A percentile compares a stretch with the other conserved stretches of the same genome.
phyloP scores from a whole-genome alignment of 1,140 invertebrate genomes.

The Zeugodacus cucurbitae region DNA sequence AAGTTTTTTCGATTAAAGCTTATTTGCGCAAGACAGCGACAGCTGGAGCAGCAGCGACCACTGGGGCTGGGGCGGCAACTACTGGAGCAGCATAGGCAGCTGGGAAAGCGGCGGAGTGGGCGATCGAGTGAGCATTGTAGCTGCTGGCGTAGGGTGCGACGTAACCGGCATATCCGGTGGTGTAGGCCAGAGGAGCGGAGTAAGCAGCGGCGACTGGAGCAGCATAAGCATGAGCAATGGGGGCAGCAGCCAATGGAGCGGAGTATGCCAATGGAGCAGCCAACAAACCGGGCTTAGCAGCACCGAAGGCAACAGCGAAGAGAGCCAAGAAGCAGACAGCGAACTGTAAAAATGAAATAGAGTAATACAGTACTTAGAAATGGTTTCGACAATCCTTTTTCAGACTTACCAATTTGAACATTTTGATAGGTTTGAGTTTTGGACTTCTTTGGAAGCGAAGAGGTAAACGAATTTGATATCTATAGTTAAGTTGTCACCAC shows the following conservation, averaged over 20 bases:
- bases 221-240: conserved; percentile 49
- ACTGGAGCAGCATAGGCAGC: conserved; percentile 53
- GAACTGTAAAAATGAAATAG: not conserved
- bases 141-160: conserved; percentile 52
- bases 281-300: conserved; percentile 38
- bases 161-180: conserved; percentile 48
- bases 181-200: conserved; percentile 49
- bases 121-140: conserved; percentile 49
- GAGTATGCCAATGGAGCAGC: conserved; percentile 46
- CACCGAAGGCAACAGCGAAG: conserved; percentile 50
- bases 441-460: not conserved
- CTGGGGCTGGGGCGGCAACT: conserved; percentile 49
- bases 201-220: conserved; percentile 44
- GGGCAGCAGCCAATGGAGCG: conserved; percentile 52
- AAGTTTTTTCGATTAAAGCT: too few relatives aligned
- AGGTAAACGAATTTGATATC: not conserved
- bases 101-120: conserved; percentile 34
- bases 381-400: too few relatives aligned
- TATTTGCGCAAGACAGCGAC: conserved; percentile 44
- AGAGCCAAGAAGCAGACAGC: conserved; percentile 37
- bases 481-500: not conserved
- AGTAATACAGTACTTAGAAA: too few relatives aligned
- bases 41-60: conserved; percentile 46
- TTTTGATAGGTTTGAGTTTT: not conserved
- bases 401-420: conserved; percentile 41